A percentile compares a stretch with the other conserved stretches of the same genome.
These are phyloP conservation scores for Ruditapes philippinarum DNA, from an alignment of 1,140 invertebrate species.

Conservation along the genomic window DNA sequence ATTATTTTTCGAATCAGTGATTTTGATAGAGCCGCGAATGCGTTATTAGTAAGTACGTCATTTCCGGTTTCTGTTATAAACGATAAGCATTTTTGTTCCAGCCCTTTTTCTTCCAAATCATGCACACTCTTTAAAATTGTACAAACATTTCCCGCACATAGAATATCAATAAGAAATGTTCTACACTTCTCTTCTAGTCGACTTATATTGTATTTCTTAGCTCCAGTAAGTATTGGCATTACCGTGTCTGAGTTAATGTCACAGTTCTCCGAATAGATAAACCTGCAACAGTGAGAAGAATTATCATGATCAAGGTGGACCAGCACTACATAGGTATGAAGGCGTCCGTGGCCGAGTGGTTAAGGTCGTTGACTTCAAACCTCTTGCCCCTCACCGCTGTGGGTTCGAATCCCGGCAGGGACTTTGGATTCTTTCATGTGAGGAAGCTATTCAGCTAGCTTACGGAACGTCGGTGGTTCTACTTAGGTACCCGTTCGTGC, in stretches of 20 bases:
- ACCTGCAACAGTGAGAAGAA: too few relatives aligned
- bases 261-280: conserved; percentile 67
- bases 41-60: background rate
- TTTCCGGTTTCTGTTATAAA: conserved; percentile 37
- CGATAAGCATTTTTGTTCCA: conserved; percentile 49
- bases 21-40: conserved; percentile 42
- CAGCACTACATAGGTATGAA: too few relatives aligned
- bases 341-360: too few relatives aligned
- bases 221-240: conserved; percentile 93
- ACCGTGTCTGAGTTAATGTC: conserved; percentile 91
- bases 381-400: too few relatives aligned
- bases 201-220: conserved; percentile 94
- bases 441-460: too few relatives aligned
- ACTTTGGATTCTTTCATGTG: too few relatives aligned
- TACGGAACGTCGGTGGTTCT: too few relatives aligned
- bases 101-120: conserved; percentile 62
- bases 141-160: conserved; percentile 92
- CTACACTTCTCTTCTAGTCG: conserved; percentile 93
- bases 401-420: too few relatives aligned
- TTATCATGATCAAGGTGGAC: too few relatives aligned
- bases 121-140: conserved; percentile 63
- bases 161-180: conserved; percentile 92
- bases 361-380: too few relatives aligned
- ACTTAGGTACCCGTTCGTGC: too few relatives aligned
- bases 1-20: background rate